Evolutionary conservation across 2,113 vertebrate genomes (phyloP), one percentile per base, ranked within the genome.

Genomic region (Clarias macrocephalus): DNA sequence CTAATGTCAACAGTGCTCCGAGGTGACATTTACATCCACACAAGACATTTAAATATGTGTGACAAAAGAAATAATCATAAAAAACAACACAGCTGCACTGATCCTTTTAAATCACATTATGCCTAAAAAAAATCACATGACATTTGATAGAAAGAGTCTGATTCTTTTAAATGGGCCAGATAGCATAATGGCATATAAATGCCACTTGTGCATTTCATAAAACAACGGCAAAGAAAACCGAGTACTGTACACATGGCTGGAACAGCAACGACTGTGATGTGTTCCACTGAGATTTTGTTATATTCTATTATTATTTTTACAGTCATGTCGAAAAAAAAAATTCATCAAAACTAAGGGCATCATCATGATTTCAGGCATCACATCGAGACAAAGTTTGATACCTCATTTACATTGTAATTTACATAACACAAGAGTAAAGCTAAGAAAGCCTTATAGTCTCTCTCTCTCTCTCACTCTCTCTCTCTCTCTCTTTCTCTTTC

Each of bases 391-490:
- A 52, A 33, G 79, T 72, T 57, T 84, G 48, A 72, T 42, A 59
- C 5, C 23, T 90, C 91, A 93, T 94, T 93, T 93, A 91, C 91
- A 93, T 92, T 93, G 88, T 92, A 90, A 94, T 94, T 94, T 93
- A 92, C 91, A 94, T 95, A 91, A 90, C 84, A 88, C 91, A 92
- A 80, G 25, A 94, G 91, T 93, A 92, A 95, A 77, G 80, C 92
- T 91, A 90, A 88, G 87, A 89, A 81, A 42, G 30, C 19, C 91
- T 94, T 91, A 89, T 93, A 91, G 90, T 48, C 85, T 81, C 89
- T 92, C 91, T 91, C 91, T 91, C 93, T 93, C 30, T 90, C 77
- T 88, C 88, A 62, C 84, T 89, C 87, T 91, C 91, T n/a, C 63
- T 80, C 33, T 57, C 16, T 66, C 16, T 66, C 25, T n/a, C 16